A percentile compares a stretch with the other conserved stretches of the same genome.
phyloP scores from a whole-genome alignment of 2,888 invertebrate species.

The Phengaris arion region DNA sequence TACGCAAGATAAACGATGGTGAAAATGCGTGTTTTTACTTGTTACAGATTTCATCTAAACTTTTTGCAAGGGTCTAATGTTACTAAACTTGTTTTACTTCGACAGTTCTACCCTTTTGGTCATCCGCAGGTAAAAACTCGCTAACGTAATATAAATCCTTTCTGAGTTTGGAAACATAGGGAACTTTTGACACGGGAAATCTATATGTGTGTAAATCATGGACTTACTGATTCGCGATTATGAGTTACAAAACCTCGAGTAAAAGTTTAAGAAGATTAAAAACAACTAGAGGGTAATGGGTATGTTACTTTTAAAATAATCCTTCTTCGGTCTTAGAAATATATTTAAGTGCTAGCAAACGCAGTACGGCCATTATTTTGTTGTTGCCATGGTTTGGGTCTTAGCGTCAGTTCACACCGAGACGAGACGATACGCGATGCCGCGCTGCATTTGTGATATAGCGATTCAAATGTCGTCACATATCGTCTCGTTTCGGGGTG shows the following conservation, averaged over 20 bases:
- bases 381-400: too few relatives aligned
- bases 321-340: too few relatives aligned
- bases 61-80: slow-evolving; percentile 15
- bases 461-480: too few relatives aligned
- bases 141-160: slow-evolving; percentile 5
- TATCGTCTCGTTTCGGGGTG: too few relatives aligned
- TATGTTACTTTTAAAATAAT: too few relatives aligned
- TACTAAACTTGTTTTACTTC: slow-evolving; percentile 14
- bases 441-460: too few relatives aligned
- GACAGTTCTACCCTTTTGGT: slow-evolving; percentile 19
- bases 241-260: neutral
- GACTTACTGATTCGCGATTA: neutral
- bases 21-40: slow-evolving; percentile 1
- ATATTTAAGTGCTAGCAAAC: too few relatives aligned
- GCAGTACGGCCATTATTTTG: too few relatives aligned
- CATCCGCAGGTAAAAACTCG: slow-evolving; percentile 22
- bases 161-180: neutral
- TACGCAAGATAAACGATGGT: neutral
- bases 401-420: too few relatives aligned
- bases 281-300: neutral
- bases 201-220: neutral
- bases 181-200: neutral
- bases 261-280: neutral
- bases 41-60: slow-evolving; percentile 20
- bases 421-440: too few relatives aligned